A percentile compares a stretch with the other conserved stretches of the same genome.
Evolutionary conservation across 2,797 vertebrate genomes (phyloP).

Genomic region (Poeciliopsis gracilis): DNA sequence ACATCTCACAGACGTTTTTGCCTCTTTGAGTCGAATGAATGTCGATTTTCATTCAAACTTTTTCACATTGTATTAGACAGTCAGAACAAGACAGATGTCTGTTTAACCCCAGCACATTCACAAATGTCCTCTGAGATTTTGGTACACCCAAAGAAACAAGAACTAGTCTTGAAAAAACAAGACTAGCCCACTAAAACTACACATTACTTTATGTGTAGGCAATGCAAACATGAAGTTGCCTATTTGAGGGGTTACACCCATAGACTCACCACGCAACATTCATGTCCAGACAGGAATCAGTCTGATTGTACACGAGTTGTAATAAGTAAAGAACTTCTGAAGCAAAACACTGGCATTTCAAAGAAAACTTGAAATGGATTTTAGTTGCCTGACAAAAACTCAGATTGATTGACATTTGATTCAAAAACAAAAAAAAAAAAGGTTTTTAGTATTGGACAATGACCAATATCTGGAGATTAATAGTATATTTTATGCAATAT

Average conservation of each 20-base stretch:
- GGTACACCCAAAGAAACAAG: background rate
- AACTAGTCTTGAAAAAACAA: background rate
- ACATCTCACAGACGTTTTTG: background rate
- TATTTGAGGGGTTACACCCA: constrained; percentile 66
- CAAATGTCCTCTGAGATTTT: background rate
- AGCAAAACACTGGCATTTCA: constrained; percentile 24
- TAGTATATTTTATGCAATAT: background rate
- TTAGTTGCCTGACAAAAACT: background rate
- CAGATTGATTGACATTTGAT: background rate
- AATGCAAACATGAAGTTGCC: constrained; percentile 34
- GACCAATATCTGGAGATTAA: background rate
- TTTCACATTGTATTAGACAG: background rate
- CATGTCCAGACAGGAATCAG: constrained; percentile 39
- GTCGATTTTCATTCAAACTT: background rate
- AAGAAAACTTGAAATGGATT: background rate
- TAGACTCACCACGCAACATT: constrained; percentile 37
- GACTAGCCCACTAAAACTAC: constrained; percentile 24
- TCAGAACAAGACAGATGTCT: background rate
- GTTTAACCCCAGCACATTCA: background rate
- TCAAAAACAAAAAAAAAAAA: background rate
- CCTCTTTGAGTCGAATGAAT: background rate
- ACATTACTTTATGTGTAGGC: constrained; percentile 7
- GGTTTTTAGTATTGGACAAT: background rate
- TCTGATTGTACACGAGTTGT: constrained; percentile 26
- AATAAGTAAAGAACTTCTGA: constrained; percentile 21